phyloP scores from a whole-genome alignment of 2,888 invertebrate genomes.

The Tenthredo distinguenda region DNA sequence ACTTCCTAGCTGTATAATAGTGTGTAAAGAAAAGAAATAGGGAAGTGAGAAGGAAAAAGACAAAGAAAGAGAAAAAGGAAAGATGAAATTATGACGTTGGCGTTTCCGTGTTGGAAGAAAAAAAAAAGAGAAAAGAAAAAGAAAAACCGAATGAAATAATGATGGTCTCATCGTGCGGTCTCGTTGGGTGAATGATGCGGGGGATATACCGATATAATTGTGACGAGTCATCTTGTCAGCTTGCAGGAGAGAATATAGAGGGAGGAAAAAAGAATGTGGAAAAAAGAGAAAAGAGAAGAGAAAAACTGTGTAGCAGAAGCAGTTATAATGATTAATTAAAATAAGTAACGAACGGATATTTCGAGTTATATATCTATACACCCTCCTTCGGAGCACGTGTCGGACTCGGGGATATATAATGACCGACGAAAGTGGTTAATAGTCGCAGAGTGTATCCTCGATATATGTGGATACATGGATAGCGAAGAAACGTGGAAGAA shows the following conservation, averaged over 20 bases:
- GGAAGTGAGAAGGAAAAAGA: not conserved
- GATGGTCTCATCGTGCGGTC: not conserved
- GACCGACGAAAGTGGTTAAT: not conserved
- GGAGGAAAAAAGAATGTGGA: not conserved
- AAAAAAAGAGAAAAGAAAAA: not conserved
- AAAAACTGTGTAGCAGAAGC: not conserved
- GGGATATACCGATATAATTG: not conserved
- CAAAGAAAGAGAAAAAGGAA: not conserved
- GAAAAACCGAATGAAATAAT: not conserved
- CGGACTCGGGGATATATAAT: not conserved
- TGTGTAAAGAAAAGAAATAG: not conserved
- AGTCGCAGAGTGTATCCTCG: too few species aligned
- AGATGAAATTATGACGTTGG: not conserved
- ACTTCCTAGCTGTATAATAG: conserved; percentile 8
- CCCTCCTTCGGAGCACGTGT: not conserved
- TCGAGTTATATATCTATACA: not conserved
- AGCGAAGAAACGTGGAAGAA: too few species aligned
- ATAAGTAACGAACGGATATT: conserved; percentile 8
- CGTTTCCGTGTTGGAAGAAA: not conserved
- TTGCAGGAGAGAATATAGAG: not conserved
- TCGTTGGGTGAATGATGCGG: conserved; percentile 6
- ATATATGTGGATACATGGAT: too few species aligned
- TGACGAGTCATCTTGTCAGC: conserved; percentile 21
- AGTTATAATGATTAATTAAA: conserved; percentile 39
- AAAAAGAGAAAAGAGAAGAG: not conserved